These are phyloP conservation scores for Maccullochella peelii DNA, from an alignment of 2,113 vertebrate genomes.

Conservation along the genomic window DNA sequence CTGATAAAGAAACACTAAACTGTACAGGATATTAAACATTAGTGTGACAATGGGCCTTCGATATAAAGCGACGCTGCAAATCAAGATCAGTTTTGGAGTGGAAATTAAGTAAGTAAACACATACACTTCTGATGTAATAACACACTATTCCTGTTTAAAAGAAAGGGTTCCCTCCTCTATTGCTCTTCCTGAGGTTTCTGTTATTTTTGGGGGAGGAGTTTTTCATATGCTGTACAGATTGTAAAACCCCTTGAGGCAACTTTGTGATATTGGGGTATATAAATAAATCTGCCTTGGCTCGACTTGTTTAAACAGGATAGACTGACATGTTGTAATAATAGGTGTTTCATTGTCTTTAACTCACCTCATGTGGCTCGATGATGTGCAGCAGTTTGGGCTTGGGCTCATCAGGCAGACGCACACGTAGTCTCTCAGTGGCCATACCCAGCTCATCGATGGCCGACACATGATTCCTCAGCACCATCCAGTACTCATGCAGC, in stretches of 20 bases:
- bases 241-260: not conserved
- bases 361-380: constrained; percentile 96
- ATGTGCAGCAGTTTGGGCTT: constrained; percentile 95
- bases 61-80: not conserved
- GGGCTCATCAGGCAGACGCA: constrained; percentile 93
- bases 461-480: constrained; percentile 94
- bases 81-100: not conserved
- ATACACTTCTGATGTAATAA: not conserved
- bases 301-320: not conserved
- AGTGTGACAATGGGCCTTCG: too few relatives aligned
- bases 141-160: not conserved
- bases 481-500: constrained; percentile 99
- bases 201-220: too few relatives aligned
- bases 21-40: not conserved
- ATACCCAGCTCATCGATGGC: constrained; percentile 97
- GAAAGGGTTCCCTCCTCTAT: not conserved
- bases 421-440: constrained; percentile 94
- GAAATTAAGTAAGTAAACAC: not conserved
- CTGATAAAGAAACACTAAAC: not conserved
- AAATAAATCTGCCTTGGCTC: not conserved
- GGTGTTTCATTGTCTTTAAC: not conserved
- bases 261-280: not conserved
- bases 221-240: not conserved
- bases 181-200: not conserved
- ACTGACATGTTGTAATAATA: not conserved